These are phyloP conservation scores for Torymus tubicola DNA, from an alignment of 2,888 invertebrate species.

Conservation along the genomic window DNA sequence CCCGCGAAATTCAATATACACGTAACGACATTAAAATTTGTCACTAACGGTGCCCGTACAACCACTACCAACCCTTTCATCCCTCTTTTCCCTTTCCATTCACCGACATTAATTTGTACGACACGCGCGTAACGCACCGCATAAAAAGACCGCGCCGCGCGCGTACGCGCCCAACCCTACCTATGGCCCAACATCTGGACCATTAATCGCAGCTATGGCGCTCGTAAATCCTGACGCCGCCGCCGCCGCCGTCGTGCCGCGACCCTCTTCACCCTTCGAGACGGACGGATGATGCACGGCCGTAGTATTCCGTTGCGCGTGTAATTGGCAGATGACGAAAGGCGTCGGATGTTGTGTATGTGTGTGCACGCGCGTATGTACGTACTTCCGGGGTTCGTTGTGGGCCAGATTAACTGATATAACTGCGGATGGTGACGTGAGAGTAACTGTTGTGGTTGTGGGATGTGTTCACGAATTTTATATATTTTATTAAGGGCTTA, in stretches of 20 bases:
- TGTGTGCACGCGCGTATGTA: not conserved
- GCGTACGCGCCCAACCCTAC: not conserved
- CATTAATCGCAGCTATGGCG: constrained; percentile 29
- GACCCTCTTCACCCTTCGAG: constrained; percentile 3
- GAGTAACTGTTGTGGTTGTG: no score
- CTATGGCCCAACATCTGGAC: constrained; percentile 28
- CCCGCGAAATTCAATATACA: no score
- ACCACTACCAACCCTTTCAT: no score
- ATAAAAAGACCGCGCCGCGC: constrained; percentile 8
- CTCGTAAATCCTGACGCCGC: not conserved
- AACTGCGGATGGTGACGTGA: no score
- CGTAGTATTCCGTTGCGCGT: constrained; percentile 6
- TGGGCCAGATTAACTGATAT: no score
- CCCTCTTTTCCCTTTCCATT: no score
- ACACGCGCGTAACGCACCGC: not conserved
- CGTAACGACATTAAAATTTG: no score
- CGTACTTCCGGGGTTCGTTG: no score
- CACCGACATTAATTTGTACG: not conserved
- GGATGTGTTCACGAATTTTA: no score
- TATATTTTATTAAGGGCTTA: no score
- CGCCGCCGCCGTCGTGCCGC: not conserved
- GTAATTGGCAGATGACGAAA: constrained; percentile 48
- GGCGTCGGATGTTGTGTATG: not conserved
- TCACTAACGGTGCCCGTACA: no score
- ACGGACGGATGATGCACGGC: constrained; percentile 18